phyloP scores from a whole-genome alignment of 2,797 vertebrate species.

The Phoeniculus purpureus region DNA sequence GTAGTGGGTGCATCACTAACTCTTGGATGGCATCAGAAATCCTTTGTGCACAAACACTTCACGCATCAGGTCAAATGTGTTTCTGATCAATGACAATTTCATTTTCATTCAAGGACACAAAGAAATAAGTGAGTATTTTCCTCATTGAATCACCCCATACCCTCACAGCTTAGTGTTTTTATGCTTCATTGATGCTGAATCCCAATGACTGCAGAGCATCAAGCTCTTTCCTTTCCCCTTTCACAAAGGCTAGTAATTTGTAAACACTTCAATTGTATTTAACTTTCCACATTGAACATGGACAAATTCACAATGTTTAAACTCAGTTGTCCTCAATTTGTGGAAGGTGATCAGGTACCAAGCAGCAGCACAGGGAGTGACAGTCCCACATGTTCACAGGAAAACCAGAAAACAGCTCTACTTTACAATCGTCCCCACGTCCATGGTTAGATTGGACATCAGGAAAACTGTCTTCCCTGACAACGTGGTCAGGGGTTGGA shows the following conservation, averaged over 20 bases:
- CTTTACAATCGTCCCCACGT: neutral
- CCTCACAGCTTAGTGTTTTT: accelerated
- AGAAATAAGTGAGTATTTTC: neutral
- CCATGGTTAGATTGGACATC: too few relatives aligned
- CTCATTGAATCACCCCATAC: neutral
- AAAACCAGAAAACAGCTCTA: neutral
- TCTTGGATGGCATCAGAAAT: neutral
- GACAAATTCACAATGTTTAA: neutral
- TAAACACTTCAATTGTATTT: neutral
- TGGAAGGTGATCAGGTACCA: neutral
- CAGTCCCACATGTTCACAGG: neutral
- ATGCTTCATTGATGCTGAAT: neutral
- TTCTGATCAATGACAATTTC: neutral
- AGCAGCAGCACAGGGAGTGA: neutral
- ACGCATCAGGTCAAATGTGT: neutral
- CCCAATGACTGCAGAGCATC: neutral
- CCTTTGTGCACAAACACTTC: neutral
- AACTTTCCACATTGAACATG: neutral
- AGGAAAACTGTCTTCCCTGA: too few relatives aligned
- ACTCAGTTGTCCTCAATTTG: neutral
- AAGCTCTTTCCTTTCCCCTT: neutral
- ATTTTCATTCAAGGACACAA: neutral
- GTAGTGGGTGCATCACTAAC: neutral
- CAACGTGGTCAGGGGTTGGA: too few relatives aligned
- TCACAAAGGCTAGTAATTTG: neutral